Percentiles rank a stretch among this genome's conserved stretches.
These are phyloP conservation scores for Melinaea menophilus DNA, from an alignment of 2,888 invertebrate genomes.

Conservation along the genomic window DNA sequence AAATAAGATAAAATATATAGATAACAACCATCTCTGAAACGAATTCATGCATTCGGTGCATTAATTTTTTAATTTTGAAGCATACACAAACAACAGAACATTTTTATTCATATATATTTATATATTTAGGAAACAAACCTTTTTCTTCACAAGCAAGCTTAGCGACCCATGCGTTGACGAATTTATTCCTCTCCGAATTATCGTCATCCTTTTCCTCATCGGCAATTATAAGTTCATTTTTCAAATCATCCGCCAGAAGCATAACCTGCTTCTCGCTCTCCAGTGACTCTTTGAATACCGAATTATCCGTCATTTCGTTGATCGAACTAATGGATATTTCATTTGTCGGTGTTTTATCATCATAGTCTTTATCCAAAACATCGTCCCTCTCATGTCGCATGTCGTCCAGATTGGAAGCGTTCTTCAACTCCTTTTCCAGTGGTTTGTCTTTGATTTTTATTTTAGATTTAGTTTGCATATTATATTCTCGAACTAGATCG, in stretches of 20 bases:
- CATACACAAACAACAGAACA: too few species aligned
- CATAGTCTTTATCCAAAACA: slow-evolving; percentile 52
- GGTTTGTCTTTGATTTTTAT: slow-evolving; percentile 58
- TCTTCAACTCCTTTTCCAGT: slow-evolving; percentile 62
- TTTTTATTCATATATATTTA: background rate
- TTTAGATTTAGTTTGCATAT: slow-evolving; percentile 52
- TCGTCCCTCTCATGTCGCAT: slow-evolving; percentile 58
- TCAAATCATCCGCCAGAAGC: slow-evolving; percentile 69
- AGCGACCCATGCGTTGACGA: slow-evolving; percentile 72
- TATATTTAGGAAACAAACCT: slow-evolving; percentile 42
- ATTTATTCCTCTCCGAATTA: slow-evolving; percentile 72
- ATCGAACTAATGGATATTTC: slow-evolving; percentile 71
- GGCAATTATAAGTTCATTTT: slow-evolving; percentile 71
- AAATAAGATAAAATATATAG: too few species aligned
- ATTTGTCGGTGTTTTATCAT: slow-evolving; percentile 73
- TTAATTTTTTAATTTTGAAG: too few species aligned
- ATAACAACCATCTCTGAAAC: too few species aligned
- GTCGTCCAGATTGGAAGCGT: slow-evolving; percentile 60
- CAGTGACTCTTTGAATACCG: slow-evolving; percentile 69
- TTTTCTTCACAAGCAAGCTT: slow-evolving; percentile 68
- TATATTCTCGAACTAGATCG: slow-evolving; percentile 42
- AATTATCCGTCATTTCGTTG: slow-evolving; percentile 72
- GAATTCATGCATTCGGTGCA: too few species aligned
- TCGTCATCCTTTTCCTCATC: slow-evolving; percentile 75
- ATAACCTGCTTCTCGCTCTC: slow-evolving; percentile 70